phyloP scores from a whole-genome alignment of 2,113 vertebrate species.

The Apteryx mantelli region DNA sequence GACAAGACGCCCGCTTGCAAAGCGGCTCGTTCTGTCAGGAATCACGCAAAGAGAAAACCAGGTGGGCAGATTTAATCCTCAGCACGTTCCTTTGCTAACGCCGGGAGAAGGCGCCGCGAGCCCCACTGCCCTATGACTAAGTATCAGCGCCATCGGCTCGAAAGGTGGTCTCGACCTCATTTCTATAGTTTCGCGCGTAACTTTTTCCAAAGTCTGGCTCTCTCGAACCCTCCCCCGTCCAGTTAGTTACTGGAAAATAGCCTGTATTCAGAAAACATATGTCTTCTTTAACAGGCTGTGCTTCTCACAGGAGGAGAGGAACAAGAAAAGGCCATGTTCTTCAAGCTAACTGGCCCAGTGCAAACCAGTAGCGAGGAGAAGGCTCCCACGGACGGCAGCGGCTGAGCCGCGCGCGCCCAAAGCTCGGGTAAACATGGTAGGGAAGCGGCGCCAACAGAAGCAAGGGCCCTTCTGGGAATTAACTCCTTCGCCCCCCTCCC shows the following conservation, averaged over 20 bases:
- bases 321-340: neutral
- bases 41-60: neutral
- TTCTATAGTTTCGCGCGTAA: rapidly evolving
- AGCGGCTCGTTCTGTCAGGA: neutral
- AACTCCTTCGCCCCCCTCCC: neutral
- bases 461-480: neutral
- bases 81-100: neutral
- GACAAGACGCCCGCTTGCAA: neutral
- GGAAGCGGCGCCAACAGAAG: neutral
- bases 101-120: rapidly evolving
- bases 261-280: neutral
- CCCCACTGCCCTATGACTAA: neutral
- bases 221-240: neutral
- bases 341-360: neutral
- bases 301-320: neutral
- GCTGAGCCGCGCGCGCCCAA: rapidly evolving
- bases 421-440: neutral
- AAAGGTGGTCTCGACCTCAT: neutral
- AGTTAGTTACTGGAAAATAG: neutral
- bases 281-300: neutral
- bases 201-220: neutral
- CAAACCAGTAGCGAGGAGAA: neutral
- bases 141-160: rapidly evolving
- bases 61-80: neutral
- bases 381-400: neutral